phyloP scores from a whole-genome alignment of 1,140 invertebrate genomes.

The Heliconius melpomene region DNA sequence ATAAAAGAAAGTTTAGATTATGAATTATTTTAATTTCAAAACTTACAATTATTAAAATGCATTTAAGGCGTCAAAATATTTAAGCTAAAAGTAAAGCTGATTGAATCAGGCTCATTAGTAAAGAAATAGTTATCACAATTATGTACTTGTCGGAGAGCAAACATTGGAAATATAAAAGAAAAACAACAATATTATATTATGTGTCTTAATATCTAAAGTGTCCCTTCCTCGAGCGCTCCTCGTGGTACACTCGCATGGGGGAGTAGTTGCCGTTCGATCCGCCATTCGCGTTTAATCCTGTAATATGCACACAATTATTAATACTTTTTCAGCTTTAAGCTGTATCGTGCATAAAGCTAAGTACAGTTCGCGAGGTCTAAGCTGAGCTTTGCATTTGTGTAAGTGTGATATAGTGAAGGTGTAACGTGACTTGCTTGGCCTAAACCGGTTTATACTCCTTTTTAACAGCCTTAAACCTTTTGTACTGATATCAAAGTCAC shows the following conservation, averaged over 20 bases:
- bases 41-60: constrained; percentile 29
- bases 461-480: too few species aligned
- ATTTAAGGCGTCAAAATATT: constrained; percentile 35
- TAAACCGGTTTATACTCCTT: too few species aligned
- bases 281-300: constrained; percentile 85
- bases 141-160: constrained; percentile 53
- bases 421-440: too few species aligned
- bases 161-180: constrained; percentile 26
- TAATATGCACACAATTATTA: constrained; percentile 45
- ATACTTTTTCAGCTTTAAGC: background rate
- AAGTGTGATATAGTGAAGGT: too few species aligned
- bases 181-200: constrained; percentile 35
- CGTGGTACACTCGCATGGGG: constrained; percentile 89
- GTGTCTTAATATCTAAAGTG: constrained; percentile 87
- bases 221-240: constrained; percentile 87
- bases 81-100: constrained; percentile 52
- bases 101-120: constrained; percentile 54
- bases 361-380: too few species aligned
- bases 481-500: too few species aligned
- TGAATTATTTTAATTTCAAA: constrained; percentile 14
- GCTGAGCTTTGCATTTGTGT: too few species aligned
- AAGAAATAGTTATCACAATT: constrained; percentile 68
- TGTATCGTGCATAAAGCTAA: too few species aligned
- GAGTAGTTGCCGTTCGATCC: constrained; percentile 85
- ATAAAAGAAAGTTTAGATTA: constrained; percentile 4